Base-by-base conservation (phyloP, 2,113 vertebrate species). In the Caloenas nicobarica region DNA sequence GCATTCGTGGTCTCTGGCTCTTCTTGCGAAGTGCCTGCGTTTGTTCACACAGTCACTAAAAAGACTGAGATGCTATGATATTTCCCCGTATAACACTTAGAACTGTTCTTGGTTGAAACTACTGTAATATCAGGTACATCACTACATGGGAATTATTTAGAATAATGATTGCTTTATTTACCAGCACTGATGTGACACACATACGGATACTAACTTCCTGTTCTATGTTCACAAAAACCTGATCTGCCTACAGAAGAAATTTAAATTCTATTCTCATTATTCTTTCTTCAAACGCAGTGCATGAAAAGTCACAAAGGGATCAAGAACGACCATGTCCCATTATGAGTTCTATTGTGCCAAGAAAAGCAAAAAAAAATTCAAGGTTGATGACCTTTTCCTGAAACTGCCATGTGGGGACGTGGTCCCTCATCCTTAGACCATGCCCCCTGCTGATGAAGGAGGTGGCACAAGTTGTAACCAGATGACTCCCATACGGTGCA, bases 241-340 rank as follows among this genome's bases (percentile, higher is more conserved):
- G 16, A 69, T 80, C 42, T 65, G n/a, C 16, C 16, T 44, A 28
- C 7, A 77, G 23, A 53, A 78, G 71, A 42, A 48, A 33, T 4
- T 12, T 11, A 17, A 62, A 33, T 25, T 65, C 19, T 73, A 7
- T 69, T 91, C 29, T 71, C 31, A 17, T 72, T 77, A 33, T 15
- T 82, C 17, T 79, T 65, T 31, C 38, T 76, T 65, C 40, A 56
- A 83, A 72, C 1, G 7, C 16, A 65, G 25, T 28, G 9, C 19
- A 31, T 18, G 24, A 65, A 68, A 54, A 88, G 14, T 25, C 65
- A 79, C 33, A 13, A n/a, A 56, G 65, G 8, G 54, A 48, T 31
- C 36, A 48, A 71, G 40, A n/a, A 85, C 40, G 36, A 40, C 1
- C 0, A 13, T 13, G 3, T 3, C 7, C 24, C 16, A 9, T n/a